These are phyloP conservation scores for Pasiphila rectangulata DNA, from an alignment of 2,888 invertebrate species.

Conservation along the genomic window DNA sequence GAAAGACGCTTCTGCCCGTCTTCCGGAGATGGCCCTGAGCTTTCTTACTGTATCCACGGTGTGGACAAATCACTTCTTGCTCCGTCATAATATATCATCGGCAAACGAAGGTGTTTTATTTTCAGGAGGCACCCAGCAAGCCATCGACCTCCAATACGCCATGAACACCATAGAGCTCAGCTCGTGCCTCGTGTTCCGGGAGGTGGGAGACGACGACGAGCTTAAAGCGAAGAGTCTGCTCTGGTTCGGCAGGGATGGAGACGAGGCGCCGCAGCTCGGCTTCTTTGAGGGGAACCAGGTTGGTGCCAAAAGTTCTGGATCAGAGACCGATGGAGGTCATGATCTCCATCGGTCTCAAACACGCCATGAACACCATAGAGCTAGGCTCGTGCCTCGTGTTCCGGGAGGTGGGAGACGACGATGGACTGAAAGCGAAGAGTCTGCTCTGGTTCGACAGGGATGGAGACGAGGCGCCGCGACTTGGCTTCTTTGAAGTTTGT, in stretches of 20 bases:
- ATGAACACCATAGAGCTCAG: constrained; percentile 51
- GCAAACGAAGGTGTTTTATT: too few relatives aligned
- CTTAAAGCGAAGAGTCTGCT: constrained; percentile 47
- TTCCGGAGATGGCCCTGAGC: too few relatives aligned
- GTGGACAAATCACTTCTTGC: too few relatives aligned
- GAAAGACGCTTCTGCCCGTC: too few relatives aligned
- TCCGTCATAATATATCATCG: too few relatives aligned
- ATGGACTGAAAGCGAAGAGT: constrained; percentile 42
- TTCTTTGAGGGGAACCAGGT: constrained; percentile 53
- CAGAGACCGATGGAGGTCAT: too few relatives aligned
- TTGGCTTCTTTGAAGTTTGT: constrained; percentile 45
- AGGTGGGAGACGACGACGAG: constrained; percentile 23
- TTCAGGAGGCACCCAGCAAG: constrained; percentile 29
- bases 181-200: constrained; percentile 57
- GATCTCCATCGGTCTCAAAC: constrained; percentile 29
- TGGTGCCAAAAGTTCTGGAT: too few relatives aligned
- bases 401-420: constrained; percentile 36
- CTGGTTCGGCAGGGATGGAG: constrained; percentile 45
- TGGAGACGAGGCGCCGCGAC: constrained; percentile 45
- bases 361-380: constrained; percentile 54
- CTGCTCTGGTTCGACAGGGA: constrained; percentile 44
- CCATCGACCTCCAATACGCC: constrained; percentile 35
- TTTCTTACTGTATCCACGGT: too few relatives aligned
- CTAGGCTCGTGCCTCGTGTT: constrained; percentile 53
- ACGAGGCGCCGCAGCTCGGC: constrained; percentile 48